Conservation (phyloP, 1,140 invertebrate species). For the Caenorhabditis brenneri region DNA sequence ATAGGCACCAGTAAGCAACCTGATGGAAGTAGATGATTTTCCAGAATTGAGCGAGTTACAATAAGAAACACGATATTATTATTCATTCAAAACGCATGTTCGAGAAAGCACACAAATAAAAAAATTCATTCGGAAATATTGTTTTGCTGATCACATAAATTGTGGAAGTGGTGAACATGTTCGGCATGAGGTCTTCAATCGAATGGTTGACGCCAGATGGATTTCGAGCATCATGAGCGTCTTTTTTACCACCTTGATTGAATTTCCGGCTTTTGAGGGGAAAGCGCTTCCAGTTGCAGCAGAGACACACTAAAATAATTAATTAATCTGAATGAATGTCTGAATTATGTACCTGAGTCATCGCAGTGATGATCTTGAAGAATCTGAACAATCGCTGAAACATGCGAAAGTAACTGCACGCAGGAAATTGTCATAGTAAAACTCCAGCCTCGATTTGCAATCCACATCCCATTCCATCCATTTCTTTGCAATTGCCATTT, state of each 20-base stretch:
- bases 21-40: too few species aligned
- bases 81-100: too few species aligned
- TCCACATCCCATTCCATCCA: too few species aligned
- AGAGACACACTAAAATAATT: background rate
- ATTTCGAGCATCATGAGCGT: conserved; percentile 13
- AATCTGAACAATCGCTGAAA: background rate
- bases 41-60: too few species aligned
- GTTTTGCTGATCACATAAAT: too few species aligned
- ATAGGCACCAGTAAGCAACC: too few species aligned
- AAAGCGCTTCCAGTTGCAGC: background rate
- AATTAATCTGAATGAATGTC: background rate
- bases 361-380: conserved; percentile 8
- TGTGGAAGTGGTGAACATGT: background rate
- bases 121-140: too few species aligned
- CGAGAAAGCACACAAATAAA: too few species aligned
- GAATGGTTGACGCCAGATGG: background rate
- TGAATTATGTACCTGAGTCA: background rate
- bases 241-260: background rate
- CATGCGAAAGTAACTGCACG: conserved; percentile 13
- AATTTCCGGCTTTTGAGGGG: background rate
- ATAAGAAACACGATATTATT: too few species aligned
- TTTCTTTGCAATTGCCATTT: too few species aligned
- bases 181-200: background rate
- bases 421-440: conserved; percentile 22
- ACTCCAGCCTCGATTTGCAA: too few species aligned